phyloP scores from a whole-genome alignment of 30 jellyfish, hydroid and myxozoan species.

The Morbakka virulenta region DNA sequence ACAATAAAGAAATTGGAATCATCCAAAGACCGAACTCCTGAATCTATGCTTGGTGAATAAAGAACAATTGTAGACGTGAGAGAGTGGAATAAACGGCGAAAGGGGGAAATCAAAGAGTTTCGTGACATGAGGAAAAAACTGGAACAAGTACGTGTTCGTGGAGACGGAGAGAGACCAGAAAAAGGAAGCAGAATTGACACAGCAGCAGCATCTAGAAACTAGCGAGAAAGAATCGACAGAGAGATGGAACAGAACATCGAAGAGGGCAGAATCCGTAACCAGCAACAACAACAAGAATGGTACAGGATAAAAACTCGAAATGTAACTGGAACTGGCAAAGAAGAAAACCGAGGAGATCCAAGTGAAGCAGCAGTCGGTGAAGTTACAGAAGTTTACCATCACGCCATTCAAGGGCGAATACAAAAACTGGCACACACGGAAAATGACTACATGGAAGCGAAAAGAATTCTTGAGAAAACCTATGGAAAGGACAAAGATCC shows the following conservation, averaged over 20 bases:
- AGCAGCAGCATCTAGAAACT: constrained; percentile 23
- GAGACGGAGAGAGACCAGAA: not conserved
- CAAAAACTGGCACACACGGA: constrained; percentile 37
- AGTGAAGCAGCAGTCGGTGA: constrained; percentile 34
- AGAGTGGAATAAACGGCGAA: constrained; percentile 48
- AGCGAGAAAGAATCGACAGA: not conserved
- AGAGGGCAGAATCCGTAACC: not conserved
- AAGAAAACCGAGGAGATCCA: not conserved
- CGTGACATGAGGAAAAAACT: constrained; percentile 36
- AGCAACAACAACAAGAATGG: not conserved
- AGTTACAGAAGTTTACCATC: constrained; percentile 24
- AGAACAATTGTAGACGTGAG: constrained; percentile 1
- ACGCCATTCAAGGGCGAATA: not conserved
- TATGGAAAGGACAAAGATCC: constrained; percentile 56
- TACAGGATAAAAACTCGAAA: not conserved
- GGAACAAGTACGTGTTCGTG: constrained; percentile 13
- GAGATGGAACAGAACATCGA: not conserved
- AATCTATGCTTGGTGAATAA: constrained; percentile 17
- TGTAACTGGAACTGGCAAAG: not conserved
- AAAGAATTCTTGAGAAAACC: constrained; percentile 39
- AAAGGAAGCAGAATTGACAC: constrained; percentile 16
- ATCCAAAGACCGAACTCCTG: constrained; percentile 9
- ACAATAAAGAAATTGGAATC: constrained; percentile 4
- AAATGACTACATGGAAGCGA: constrained; percentile 34
- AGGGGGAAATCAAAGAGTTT: constrained; percentile 22